These are phyloP conservation scores for Dinoponera quadriceps DNA, from an alignment of 1,140 invertebrate genomes.

Conservation along the genomic window DNA sequence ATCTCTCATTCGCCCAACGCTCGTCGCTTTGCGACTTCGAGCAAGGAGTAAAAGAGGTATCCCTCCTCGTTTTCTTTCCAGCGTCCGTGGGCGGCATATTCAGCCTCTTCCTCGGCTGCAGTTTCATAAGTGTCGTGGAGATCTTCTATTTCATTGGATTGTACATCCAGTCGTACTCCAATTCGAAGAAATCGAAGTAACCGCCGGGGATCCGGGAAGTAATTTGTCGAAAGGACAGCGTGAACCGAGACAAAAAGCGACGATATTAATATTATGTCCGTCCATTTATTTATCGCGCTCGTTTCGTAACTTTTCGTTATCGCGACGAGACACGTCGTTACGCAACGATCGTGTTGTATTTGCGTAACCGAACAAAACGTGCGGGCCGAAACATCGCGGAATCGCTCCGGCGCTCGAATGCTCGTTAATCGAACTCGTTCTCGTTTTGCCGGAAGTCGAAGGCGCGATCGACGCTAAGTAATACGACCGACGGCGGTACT, in stretches of 20 bases:
- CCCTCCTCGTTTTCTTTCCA: constrained; percentile 39
- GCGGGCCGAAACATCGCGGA: too few relatives aligned
- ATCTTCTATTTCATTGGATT: constrained; percentile 63
- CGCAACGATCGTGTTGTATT: too few relatives aligned
- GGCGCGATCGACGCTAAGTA: neutral
- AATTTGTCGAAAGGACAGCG: neutral
- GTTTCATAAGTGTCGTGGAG: constrained; percentile 67
- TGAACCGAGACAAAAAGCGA: too few relatives aligned
- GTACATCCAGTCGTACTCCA: neutral
- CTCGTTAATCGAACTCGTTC: too few relatives aligned
- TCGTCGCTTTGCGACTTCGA: neutral
- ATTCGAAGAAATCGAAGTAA: constrained; percentile 29
- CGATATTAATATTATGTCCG: too few relatives aligned
- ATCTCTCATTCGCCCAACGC: neutral
- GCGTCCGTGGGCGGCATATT: constrained; percentile 71
- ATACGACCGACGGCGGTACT: neutral
- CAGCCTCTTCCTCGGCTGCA: constrained; percentile 69
- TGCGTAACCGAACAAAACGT: too few relatives aligned
- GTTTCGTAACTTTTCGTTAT: too few relatives aligned
- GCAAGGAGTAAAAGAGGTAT: neutral
- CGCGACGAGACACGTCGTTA: too few relatives aligned
- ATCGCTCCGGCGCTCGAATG: too few relatives aligned
- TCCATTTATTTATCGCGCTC: too few relatives aligned
- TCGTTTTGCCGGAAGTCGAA: neutral
- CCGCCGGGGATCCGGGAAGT: neutral